These are phyloP conservation scores for Sicus ferrugineus DNA, from an alignment of 2,888 invertebrate genomes.

Conservation along the genomic window DNA sequence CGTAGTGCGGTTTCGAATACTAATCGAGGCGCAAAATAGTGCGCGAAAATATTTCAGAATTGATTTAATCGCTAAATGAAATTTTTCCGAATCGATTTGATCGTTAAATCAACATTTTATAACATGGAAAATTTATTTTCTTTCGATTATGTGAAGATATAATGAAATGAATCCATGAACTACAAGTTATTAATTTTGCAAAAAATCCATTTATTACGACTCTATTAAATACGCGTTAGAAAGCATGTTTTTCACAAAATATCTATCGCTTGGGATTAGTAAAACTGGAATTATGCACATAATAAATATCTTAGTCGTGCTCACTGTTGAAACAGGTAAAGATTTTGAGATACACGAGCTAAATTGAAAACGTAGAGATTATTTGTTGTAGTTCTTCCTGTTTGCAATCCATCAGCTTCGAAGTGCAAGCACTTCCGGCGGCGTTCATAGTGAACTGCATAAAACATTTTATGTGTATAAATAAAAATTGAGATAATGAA, in stretches of 20 bases:
- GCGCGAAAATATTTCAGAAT: background rate
- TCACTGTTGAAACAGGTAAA: conserved; percentile 31
- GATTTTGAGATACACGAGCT: background rate
- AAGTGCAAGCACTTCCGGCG: background rate
- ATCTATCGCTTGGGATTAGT: background rate
- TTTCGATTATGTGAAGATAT: background rate
- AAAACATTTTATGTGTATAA: background rate
- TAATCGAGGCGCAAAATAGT: background rate
- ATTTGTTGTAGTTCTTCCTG: background rate
- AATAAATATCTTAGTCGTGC: conserved; percentile 20
- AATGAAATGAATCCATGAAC: no score
- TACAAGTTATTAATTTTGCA: no score
- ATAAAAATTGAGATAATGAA: background rate
- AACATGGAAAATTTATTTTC: background rate
- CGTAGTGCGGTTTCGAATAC: background rate
- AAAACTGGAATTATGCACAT: conserved; percentile 11
- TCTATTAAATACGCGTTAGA: background rate
- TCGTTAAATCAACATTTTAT: background rate
- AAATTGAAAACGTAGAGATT: conserved; percentile 5
- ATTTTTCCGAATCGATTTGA: background rate
- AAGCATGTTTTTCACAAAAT: conserved; percentile 3
- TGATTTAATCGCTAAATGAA: no score
- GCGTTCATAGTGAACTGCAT: background rate
- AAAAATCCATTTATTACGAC: background rate
- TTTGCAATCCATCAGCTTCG: background rate